Evolutionary conservation across 2,113 vertebrate species (phyloP).

Genomic region (Xenus cinereus): DNA sequence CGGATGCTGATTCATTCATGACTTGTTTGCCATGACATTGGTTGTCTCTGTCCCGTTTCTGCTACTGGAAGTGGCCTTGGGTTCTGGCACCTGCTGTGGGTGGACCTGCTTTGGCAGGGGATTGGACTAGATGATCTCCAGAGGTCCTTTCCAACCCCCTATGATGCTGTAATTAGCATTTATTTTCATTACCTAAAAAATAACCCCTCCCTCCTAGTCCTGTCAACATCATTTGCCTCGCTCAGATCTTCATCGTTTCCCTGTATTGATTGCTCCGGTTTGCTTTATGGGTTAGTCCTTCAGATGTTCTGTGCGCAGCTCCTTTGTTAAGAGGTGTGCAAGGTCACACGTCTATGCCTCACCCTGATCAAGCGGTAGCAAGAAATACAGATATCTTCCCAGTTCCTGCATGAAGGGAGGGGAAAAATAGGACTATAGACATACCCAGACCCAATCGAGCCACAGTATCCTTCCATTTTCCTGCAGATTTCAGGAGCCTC

Average conservation of each 20-base stretch:
- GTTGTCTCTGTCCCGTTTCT: neutral
- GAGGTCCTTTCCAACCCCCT: too few relatives aligned
- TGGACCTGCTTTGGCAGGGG: too few relatives aligned
- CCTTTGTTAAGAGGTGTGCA: neutral
- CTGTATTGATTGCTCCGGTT: neutral
- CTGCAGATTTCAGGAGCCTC: neutral
- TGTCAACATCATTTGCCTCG: slow-evolving; percentile 29
- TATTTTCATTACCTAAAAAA: neutral
- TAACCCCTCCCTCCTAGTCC: neutral
- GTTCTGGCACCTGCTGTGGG: neutral
- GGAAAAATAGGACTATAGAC: neutral
- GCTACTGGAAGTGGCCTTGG: neutral
- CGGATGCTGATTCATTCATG: neutral
- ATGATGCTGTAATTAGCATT: neutral
- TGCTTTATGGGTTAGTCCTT: slow-evolving; percentile 1
- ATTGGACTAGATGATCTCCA: too few relatives aligned
- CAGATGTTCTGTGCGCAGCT: neutral
- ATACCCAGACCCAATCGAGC: accelerated
- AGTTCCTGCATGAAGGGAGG: neutral
- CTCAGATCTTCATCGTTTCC: slow-evolving; percentile 10
- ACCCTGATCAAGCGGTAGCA: neutral
- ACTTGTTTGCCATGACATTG: neutral
- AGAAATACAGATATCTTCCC: neutral
- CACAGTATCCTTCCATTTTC: neutral
- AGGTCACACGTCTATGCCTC: neutral